A percentile compares a stretch with the other conserved stretches of the same genome.
These are phyloP conservation scores for Ectobius pallidus DNA, from an alignment of 2,888 invertebrate genomes.

Conservation along the genomic window DNA sequence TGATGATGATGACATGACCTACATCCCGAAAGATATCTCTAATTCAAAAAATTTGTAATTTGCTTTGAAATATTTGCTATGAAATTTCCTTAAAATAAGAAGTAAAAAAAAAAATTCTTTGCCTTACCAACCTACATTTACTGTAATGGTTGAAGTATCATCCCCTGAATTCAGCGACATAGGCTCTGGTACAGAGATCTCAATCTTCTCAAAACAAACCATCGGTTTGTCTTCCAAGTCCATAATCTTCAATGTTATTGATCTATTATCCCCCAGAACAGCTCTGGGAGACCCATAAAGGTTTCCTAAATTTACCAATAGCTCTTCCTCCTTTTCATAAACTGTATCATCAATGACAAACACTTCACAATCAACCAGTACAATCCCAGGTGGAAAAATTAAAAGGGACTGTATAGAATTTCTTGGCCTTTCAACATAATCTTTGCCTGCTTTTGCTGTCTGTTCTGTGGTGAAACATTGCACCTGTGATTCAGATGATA, in stretches of 20 bases:
- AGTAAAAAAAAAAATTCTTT: too few relatives aligned
- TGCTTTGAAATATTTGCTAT: too few relatives aligned
- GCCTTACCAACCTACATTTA: constrained; percentile 22
- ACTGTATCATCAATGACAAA: constrained; percentile 9
- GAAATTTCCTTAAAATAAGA: too few relatives aligned
- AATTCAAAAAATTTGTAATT: too few relatives aligned
- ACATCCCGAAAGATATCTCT: too few relatives aligned
- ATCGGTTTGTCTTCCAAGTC: constrained; percentile 16
- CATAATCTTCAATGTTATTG: background rate
- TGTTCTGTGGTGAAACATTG: constrained; percentile 4
- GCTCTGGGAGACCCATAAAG: background rate
- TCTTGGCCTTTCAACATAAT: background rate
- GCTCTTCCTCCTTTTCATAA: constrained; percentile 13
- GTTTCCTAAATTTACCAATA: background rate
- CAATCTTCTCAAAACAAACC: background rate
- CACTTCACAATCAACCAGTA: constrained; percentile 1
- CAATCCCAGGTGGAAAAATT: background rate
- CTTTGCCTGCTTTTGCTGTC: background rate
- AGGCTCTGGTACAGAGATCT: background rate
- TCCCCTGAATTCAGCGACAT: background rate
- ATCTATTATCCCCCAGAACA: background rate
- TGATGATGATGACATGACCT: too few relatives aligned
- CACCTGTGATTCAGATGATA: background rate
- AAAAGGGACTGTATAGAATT: background rate
- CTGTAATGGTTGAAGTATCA: background rate